Conservation (phyloP, 2,888 invertebrate species). For the Chloroclysta siterata region DNA sequence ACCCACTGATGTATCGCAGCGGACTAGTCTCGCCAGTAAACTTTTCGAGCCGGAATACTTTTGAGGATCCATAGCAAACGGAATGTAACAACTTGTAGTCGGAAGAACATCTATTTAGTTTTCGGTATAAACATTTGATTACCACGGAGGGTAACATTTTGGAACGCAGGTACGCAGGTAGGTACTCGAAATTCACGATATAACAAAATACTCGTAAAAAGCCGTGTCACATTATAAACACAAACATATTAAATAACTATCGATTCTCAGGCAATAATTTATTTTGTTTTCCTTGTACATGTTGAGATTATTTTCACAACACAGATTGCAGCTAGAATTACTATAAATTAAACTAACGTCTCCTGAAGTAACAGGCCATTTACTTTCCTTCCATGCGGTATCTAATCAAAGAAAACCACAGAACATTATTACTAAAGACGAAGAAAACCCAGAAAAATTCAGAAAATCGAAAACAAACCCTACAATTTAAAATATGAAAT, state of each 20-base stretch:
- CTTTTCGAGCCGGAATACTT: constrained; percentile 50
- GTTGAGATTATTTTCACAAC: not conserved
- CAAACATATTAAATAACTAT: not conserved
- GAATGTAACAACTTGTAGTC: constrained; percentile 66
- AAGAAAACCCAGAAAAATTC: too few relatives aligned
- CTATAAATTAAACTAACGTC: too few relatives aligned
- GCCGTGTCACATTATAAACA: constrained; percentile 5
- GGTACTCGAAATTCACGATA: constrained; percentile 8
- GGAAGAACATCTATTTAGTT: constrained; percentile 61
- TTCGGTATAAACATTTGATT: constrained; percentile 68
- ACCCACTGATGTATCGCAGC: constrained; percentile 59
- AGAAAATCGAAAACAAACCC: too few relatives aligned
- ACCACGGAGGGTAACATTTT: constrained; percentile 66
- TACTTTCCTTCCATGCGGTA: too few relatives aligned
- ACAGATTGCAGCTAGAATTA: not conserved
- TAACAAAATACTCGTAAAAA: constrained; percentile 1
- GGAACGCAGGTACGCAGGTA: not conserved
- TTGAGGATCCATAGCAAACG: constrained; percentile 53
- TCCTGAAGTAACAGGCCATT: too few relatives aligned
- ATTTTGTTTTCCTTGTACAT: not conserved
- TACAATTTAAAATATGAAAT: too few relatives aligned
- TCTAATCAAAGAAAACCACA: too few relatives aligned
- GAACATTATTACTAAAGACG: too few relatives aligned
- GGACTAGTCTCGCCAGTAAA: constrained; percentile 46
- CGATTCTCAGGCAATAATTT: not conserved